Conservation (phyloP, 2,113 vertebrate species). For the Panthera leo region DNA sequence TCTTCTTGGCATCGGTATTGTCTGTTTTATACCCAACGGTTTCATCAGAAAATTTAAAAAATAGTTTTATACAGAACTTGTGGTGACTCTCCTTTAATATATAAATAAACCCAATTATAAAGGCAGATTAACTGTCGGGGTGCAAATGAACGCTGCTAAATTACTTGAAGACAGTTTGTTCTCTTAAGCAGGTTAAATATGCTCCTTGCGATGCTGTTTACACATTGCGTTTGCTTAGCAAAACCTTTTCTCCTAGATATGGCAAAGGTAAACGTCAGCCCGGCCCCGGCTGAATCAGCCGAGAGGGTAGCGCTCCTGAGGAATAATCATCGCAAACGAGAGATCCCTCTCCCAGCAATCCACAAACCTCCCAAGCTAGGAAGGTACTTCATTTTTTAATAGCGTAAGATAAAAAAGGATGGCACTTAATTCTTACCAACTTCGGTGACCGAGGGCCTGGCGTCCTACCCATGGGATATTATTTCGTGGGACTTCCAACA, state of each 20-base stretch:
- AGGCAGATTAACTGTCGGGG: background rate
- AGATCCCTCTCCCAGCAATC: background rate
- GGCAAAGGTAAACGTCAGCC: background rate
- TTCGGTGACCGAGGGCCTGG: background rate
- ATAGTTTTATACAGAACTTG: background rate
- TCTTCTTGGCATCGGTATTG: background rate
- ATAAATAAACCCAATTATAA: background rate
- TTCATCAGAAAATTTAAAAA: background rate
- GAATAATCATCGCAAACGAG: background rate
- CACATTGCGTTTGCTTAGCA: background rate
- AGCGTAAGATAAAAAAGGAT: background rate
- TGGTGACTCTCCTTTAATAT: background rate
- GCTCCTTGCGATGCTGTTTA: background rate
- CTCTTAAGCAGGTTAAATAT: constrained; percentile 31
- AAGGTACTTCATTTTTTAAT: background rate
- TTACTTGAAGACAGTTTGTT: background rate
- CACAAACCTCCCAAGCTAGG: background rate
- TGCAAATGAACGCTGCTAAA: background rate
- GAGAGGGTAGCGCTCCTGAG: background rate
- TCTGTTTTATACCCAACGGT: background rate
- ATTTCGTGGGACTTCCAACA: background rate
- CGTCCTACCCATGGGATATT: no score
- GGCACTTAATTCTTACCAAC: background rate
- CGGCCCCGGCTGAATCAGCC: background rate
- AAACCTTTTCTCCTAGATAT: background rate